A percentile compares a stretch with the other conserved stretches of the same genome.
These are phyloP conservation scores for Cladopsammia gracilis DNA, from an alignment of 64 coral and sea anemone species.

Conservation along the genomic window DNA sequence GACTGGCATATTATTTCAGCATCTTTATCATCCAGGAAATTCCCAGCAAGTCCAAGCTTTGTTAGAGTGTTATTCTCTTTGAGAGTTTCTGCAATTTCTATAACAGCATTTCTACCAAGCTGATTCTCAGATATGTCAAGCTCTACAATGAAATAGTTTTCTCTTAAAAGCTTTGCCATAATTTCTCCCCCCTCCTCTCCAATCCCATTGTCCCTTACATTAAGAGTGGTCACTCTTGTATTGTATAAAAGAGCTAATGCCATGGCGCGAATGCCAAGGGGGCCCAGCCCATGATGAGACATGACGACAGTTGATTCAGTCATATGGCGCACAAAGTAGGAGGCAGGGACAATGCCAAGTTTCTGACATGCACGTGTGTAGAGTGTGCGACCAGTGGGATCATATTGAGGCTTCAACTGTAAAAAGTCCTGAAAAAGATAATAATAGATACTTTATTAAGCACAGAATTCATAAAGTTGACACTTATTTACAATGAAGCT, in stretches of 20 bases:
- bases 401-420: slow-evolving; percentile 80
- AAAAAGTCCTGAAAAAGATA: slow-evolving; percentile 11
- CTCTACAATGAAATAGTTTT: slow-evolving; percentile 94
- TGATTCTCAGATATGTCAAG: slow-evolving; percentile 92
- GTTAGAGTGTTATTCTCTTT: slow-evolving; percentile 80
- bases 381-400: slow-evolving; percentile 84
- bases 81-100: slow-evolving; percentile 81
- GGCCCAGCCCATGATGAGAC: slow-evolving; percentile 93
- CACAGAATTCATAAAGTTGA: too few relatives aligned
- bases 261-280: slow-evolving; percentile 85
- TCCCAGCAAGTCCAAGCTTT: slow-evolving; percentile 79
- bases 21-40: slow-evolving; percentile 81
- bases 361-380: slow-evolving; percentile 87
- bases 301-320: slow-evolving; percentile 84
- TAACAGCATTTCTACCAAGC: slow-evolving; percentile 40
- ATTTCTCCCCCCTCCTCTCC: slow-evolving; percentile 84
- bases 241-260: slow-evolving; percentile 88
- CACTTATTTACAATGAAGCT: too few relatives aligned
- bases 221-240: slow-evolving; percentile 84
- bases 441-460: neutral
- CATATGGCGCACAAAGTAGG: slow-evolving; percentile 95
- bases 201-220: slow-evolving; percentile 89
- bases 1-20: slow-evolving; percentile 67
- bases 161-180: slow-evolving; percentile 84
- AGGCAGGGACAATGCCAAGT: slow-evolving; percentile 90